Evolutionary conservation across 2,888 invertebrate species (phyloP).

Genomic region (Campoletis raptor): DNA sequence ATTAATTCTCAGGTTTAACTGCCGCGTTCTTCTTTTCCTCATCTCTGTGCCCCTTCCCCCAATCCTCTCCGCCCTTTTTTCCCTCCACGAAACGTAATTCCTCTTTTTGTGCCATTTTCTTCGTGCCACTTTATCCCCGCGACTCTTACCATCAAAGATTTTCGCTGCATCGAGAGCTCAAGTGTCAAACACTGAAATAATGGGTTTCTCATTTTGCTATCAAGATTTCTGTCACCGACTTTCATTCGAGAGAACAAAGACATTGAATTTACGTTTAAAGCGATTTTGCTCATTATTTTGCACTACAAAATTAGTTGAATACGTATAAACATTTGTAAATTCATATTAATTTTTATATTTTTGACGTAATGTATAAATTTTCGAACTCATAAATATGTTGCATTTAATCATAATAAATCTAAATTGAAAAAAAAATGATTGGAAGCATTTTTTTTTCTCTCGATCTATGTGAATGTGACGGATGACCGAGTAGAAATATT

Average conservation of each 20-base stretch:
- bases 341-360: not conserved
- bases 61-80: constrained; percentile 20
- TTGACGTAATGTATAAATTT: not conserved
- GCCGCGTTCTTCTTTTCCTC: constrained; percentile 50
- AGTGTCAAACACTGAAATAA: not conserved
- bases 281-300: not conserved
- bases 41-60: constrained; percentile 14
- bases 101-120: constrained; percentile 32
- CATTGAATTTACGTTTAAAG: not conserved
- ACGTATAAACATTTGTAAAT: not conserved
- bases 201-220: not conserved
- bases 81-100: constrained; percentile 43
- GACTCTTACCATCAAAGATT: constrained; percentile 63
- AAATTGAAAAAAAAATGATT: constrained; percentile 5
- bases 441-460: constrained; percentile 18
- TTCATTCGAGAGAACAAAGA: not conserved
- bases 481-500: constrained; percentile 16
- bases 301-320: not conserved
- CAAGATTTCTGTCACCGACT: not conserved
- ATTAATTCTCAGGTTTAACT: constrained; percentile 72
- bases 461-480: not conserved
- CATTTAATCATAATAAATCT: constrained; percentile 11
- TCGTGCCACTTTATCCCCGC: constrained; percentile 56
- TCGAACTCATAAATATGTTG: not conserved
- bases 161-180: constrained; percentile 19